Conservation (phyloP, 2,113 vertebrate species). For the Edolisoma coerulescens region DNA sequence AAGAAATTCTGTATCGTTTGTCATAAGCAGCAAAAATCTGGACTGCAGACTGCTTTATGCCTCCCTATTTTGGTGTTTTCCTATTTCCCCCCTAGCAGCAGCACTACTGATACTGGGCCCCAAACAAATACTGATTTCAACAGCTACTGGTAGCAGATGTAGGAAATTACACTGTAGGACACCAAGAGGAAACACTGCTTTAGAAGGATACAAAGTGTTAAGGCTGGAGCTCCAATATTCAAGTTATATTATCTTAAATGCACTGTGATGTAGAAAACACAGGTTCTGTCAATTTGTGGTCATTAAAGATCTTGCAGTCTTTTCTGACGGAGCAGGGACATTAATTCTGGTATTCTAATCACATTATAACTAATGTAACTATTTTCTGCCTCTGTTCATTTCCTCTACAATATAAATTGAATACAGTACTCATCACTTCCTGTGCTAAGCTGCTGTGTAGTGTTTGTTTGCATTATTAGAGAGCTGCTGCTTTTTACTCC, state of each 20-base stretch:
- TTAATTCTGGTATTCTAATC: slow-evolving; percentile 23
- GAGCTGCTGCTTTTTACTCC: background rate
- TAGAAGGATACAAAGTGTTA: background rate
- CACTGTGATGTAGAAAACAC: background rate
- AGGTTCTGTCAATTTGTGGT: background rate
- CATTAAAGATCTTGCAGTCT: background rate
- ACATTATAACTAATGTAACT: slow-evolving; percentile 8
- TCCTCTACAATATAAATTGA: slow-evolving; percentile 22
- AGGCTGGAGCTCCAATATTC: background rate
- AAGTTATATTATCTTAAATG: background rate
- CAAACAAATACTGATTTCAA: background rate
- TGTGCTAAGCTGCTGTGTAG: background rate
- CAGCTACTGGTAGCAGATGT: background rate
- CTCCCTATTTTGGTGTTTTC: background rate
- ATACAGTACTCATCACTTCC: background rate
- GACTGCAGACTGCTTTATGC: background rate
- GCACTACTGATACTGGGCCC: background rate
- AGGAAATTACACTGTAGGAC: background rate
- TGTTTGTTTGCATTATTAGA: background rate
- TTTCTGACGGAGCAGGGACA: background rate
- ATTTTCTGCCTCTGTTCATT: slow-evolving; percentile 29
- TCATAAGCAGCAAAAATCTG: background rate
- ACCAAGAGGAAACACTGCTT: background rate
- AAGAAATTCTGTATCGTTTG: background rate
- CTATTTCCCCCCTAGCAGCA: background rate